These are phyloP conservation scores for Ptychadena robeensis DNA, from an alignment of 2,797 vertebrate genomes.

Conservation along the genomic window DNA sequence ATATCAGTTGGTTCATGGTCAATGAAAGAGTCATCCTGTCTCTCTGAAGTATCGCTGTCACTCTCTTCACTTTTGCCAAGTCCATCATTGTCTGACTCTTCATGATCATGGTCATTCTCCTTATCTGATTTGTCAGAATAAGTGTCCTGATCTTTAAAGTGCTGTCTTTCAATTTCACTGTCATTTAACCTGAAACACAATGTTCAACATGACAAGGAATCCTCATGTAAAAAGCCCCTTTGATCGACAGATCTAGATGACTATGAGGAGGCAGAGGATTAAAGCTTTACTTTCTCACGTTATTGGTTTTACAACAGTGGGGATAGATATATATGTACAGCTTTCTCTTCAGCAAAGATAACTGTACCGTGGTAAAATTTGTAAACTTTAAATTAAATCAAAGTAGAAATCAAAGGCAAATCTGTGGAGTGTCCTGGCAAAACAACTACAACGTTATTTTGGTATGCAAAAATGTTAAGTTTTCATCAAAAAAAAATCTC, in stretches of 20 bases:
- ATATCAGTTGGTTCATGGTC: slow-evolving; percentile 88
- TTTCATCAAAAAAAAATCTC: too few relatives aligned
- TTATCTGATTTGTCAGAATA: slow-evolving; percentile 98
- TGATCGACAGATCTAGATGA: too few relatives aligned
- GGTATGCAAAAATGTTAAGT: too few relatives aligned
- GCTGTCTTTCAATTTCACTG: slow-evolving; percentile 85
- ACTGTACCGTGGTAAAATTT: background rate
- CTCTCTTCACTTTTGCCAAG: slow-evolving; percentile 96
- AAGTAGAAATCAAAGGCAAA: too few relatives aligned
- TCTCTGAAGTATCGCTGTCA: slow-evolving; percentile 93
- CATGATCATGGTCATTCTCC: slow-evolving; percentile 92
- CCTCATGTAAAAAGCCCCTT: too few relatives aligned
- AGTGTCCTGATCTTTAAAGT: slow-evolving; percentile 93
- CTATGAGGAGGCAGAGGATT: too few relatives aligned
- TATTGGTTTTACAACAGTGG: too few relatives aligned
- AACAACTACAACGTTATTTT: too few relatives aligned
- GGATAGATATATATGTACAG: too few relatives aligned
- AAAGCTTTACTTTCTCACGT: too few relatives aligned
- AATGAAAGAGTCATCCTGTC: slow-evolving; percentile 90
- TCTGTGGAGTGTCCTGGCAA: too few relatives aligned
- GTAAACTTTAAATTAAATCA: too few relatives aligned
- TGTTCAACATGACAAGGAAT: background rate
- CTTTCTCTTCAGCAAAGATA: background rate
- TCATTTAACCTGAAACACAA: slow-evolving; percentile 85
- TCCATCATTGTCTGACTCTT: slow-evolving; percentile 93